These are phyloP conservation scores for Drosophila demipolita DNA, from an alignment of 2,888 invertebrate genomes.

Conservation along the genomic window DNA sequence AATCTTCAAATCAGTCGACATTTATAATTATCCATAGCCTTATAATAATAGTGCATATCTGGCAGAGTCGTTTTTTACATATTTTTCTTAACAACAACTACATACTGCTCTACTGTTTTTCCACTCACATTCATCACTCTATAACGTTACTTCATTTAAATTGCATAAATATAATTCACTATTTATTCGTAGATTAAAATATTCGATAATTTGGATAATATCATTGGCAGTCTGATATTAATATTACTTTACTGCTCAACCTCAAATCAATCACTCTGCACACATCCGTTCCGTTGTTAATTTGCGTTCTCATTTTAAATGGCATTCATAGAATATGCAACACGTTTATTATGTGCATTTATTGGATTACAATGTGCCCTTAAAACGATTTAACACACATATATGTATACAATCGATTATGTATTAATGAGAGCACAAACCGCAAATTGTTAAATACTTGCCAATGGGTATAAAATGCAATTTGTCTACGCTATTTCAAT, in stretches of 20 bases:
- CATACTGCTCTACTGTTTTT: not conserved
- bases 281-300: slow-evolving; percentile 23
- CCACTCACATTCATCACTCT: not conserved
- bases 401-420: slow-evolving; percentile 50
- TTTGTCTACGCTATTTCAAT: not conserved
- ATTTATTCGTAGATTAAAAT: slow-evolving; percentile 3
- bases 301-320: slow-evolving; percentile 32
- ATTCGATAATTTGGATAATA: slow-evolving; percentile 1
- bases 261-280: slow-evolving; percentile 35
- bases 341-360: slow-evolving; percentile 61
- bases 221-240: slow-evolving; percentile 2
- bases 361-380: slow-evolving; percentile 53
- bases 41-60: not conserved
- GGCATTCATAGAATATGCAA: slow-evolving; percentile 35
- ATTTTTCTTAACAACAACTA: not conserved
- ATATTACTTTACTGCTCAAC: slow-evolving; percentile 8
- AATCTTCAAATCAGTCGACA: not conserved
- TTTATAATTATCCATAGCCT: not conserved
- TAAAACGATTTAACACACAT: slow-evolving; percentile 53
- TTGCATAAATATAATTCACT: slow-evolving; percentile 1
- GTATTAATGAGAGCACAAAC: slow-evolving; percentile 59
- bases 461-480: slow-evolving; percentile 1
- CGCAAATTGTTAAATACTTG: slow-evolving; percentile 56
- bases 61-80: not conserved
- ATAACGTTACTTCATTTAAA: not conserved